phyloP scores from a whole-genome alignment of 2,888 invertebrate genomes.

The Onchidella celtica region DNA sequence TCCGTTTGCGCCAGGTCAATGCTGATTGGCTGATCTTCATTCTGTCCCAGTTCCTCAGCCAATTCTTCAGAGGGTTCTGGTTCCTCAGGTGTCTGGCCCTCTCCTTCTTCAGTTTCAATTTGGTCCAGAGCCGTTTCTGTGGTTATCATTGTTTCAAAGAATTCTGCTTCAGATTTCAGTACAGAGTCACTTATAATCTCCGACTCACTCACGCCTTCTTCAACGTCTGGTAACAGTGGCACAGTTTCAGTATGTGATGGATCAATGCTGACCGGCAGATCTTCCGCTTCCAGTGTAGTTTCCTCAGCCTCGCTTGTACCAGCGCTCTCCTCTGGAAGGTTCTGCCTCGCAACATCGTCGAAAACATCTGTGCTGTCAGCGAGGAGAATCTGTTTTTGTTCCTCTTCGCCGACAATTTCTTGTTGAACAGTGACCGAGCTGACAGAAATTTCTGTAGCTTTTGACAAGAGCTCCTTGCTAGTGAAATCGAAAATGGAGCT shows the following conservation, averaged over 20 bases:
- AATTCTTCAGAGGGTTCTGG: too few species aligned
- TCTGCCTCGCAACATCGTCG: background rate
- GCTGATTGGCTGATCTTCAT: background rate
- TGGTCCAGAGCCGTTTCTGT: too few species aligned
- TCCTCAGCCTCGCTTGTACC: background rate
- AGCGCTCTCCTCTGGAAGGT: background rate
- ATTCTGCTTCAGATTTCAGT: too few species aligned
- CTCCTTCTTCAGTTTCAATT: too few species aligned
- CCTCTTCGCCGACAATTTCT: background rate
- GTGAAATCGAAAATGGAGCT: slow-evolving; percentile 46
- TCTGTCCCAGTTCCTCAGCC: too few species aligned
- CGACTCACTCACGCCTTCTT: too few species aligned
- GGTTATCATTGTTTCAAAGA: too few species aligned
- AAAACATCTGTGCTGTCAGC: background rate
- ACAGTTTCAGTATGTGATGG: background rate
- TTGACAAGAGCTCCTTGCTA: slow-evolving; percentile 29
- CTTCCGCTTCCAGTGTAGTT: background rate
- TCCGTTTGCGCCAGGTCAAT: background rate
- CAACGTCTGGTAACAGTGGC: background rate
- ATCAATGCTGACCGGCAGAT: background rate
- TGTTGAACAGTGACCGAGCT: background rate
- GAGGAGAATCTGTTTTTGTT: background rate
- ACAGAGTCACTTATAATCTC: too few species aligned
- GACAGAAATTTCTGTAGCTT: background rate
- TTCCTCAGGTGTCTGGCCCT: too few species aligned